phyloP scores from a whole-genome alignment of 2,888 invertebrate species.

The Mesoligia furuncula region DNA sequence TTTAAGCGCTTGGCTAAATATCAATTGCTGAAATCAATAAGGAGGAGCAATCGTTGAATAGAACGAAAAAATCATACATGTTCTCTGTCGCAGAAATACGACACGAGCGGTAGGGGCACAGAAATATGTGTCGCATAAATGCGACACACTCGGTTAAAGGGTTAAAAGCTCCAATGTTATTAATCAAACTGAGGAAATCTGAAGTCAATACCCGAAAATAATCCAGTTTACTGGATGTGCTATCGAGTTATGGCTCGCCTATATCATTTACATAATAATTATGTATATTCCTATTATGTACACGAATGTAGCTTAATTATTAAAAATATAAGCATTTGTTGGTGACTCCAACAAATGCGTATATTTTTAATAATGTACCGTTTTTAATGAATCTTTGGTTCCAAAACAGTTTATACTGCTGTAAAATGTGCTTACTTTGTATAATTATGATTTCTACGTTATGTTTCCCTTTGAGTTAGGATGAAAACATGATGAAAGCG shows the following conservation, averaged over 20 bases:
- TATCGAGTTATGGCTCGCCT: neutral
- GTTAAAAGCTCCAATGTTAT: neutral
- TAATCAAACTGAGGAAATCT: neutral
- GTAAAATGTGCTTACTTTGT: constrained; percentile 24
- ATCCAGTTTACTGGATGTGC: constrained; percentile 15
- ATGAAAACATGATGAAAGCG: neutral
- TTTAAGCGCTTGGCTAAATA: too few relatives aligned
- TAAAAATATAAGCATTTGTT: constrained; percentile 4
- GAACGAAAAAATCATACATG: too few relatives aligned
- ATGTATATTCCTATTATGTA: constrained; percentile 44
- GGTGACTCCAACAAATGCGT: too few relatives aligned
- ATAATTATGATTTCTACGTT: constrained; percentile 8
- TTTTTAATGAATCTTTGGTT: constrained; percentile 26
- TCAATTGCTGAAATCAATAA: too few relatives aligned
- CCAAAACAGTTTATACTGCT: constrained; percentile 55
- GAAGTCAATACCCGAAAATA: neutral
- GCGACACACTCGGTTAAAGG: too few relatives aligned
- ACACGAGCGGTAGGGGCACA: too few relatives aligned
- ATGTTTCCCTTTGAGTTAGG: neutral
- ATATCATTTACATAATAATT: constrained; percentile 41
- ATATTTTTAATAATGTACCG: too few relatives aligned
- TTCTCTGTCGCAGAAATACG: too few relatives aligned
- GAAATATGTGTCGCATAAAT: too few relatives aligned
- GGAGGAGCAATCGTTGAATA: too few relatives aligned
- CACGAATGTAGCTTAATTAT: constrained; percentile 22